These are phyloP conservation scores for Prietella phreatophila DNA, from an alignment of 2,113 vertebrate species.

Conservation along the genomic window DNA sequence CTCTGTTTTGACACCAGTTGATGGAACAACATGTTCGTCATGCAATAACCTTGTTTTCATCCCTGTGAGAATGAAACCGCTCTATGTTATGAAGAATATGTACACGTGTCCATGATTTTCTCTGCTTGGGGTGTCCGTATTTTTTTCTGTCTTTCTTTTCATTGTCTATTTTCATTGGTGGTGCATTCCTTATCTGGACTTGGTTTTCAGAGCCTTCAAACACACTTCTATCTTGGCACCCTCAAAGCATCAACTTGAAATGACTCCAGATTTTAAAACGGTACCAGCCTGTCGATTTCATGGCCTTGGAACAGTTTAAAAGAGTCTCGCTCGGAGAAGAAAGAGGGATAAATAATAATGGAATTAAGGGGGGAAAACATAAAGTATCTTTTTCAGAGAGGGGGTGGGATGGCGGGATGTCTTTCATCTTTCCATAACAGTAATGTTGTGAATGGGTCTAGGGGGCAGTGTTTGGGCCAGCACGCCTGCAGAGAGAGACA, in stretches of 20 bases:
- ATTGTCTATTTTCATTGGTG: conserved; percentile 49
- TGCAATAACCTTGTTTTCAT: background rate
- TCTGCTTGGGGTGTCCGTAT: conserved; percentile 11
- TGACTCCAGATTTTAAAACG: conserved; percentile 67
- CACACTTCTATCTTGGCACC: conserved; percentile 65
- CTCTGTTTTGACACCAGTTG: background rate
- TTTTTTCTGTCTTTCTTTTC: conserved; percentile 54
- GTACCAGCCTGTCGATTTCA: conserved; percentile 68
- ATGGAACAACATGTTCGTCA: background rate
- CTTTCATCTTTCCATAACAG: conserved; percentile 76
- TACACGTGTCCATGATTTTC: conserved; percentile 39
- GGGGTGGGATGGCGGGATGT: conserved; percentile 47
- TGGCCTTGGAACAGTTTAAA: conserved; percentile 73
- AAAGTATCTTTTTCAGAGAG: conserved; percentile 67
- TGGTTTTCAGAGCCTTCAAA: conserved; percentile 68
- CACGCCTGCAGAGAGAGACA: conserved; percentile 67
- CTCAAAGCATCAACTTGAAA: conserved; percentile 72
- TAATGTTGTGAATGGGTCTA: conserved; percentile 71
- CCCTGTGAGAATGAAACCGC: background rate
- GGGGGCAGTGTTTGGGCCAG: conserved; percentile 65
- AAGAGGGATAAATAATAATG: conserved; percentile 75
- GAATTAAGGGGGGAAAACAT: conserved; percentile 68
- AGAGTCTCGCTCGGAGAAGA: conserved; percentile 67
- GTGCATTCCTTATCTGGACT: conserved; percentile 65
- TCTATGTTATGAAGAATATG: conserved; percentile 9